Evolutionary conservation across 2,888 invertebrate species (phyloP), one percentile per base, ranked within the genome.

Genomic region (Dichetophora obliterata): DNA sequence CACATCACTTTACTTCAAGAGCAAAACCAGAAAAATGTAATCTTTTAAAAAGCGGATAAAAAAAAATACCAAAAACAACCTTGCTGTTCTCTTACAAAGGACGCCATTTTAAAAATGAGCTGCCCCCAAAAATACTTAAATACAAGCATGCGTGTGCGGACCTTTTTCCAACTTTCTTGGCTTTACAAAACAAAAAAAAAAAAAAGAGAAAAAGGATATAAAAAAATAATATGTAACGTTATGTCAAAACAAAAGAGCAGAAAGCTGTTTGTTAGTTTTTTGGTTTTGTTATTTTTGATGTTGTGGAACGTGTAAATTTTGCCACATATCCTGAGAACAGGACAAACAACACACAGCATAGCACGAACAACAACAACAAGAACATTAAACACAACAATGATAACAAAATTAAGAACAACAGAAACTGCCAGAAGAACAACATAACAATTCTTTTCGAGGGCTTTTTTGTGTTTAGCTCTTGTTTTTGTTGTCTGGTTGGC

Each of bases 401-500:
- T 9, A 61, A 75, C 78, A 80, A 75, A 75, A 79, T 76, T 79
- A 83, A 82, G 77, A 63, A 63, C 63, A 74, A 65, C 63, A 65
- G 16, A 70, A 78, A 80, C 72, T 78, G 81, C 63, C 82, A 82
- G 81, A 80, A 81, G 77, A 76, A 75, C 61, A 78, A 78, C 77
- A 81, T 34, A 78, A 74, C 75, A 76, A 72, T 77, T 76, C 77
- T 69, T 75, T 66, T 75, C 63, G 24, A 76, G 68, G 27, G 48
- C 61, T 76, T 48, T 19, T 5, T 19, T 54, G 65, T 77, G 68
- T 66, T 59, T 65, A 54, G 54, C 78, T 77, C 81, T 81, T 78
- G 82, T 84, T 85, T 83, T 84, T 82, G 80, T 85, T 85, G 82
- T 82, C 84, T 85, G 85, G 85, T 85, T 85, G 81, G 80, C 83